Percentiles rank a stretch among this genome's conserved stretches.
Conservation (phyloP, 2,797 vertebrate genomes). For the Sebastolobus alascanus region DNA sequence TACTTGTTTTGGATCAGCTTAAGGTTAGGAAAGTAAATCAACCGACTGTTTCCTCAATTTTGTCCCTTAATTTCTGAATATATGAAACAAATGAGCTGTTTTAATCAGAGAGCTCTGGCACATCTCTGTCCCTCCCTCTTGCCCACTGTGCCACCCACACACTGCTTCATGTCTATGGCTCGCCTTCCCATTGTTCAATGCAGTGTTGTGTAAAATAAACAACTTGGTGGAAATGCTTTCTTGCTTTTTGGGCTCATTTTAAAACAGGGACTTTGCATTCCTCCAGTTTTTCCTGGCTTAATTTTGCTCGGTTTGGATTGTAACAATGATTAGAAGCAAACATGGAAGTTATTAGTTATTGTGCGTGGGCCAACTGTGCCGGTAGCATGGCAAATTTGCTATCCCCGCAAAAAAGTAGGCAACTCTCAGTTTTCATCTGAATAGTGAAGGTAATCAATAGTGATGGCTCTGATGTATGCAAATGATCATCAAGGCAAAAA, state of each 20-base stretch:
- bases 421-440: constrained; percentile 3
- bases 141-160: constrained; percentile 70
- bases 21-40: constrained; percentile 25
- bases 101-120: constrained; percentile 50
- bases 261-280: constrained; percentile 35
- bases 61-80: background rate
- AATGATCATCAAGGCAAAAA: constrained; percentile 21
- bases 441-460: constrained; percentile 29
- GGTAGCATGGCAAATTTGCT: constrained; percentile 10
- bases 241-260: constrained; percentile 42
- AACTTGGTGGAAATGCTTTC: constrained; percentile 54
- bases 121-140: constrained; percentile 52
- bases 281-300: constrained; percentile 5
- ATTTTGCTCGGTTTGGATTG: background rate
- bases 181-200: constrained; percentile 58
- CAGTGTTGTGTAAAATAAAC: constrained; percentile 68
- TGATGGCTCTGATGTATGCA: constrained; percentile 21
- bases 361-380: background rate
- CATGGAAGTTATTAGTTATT: constrained; percentile 33
- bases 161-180: constrained; percentile 52
- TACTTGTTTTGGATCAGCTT: background rate
- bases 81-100: constrained; percentile 15
- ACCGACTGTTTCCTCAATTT: constrained; percentile 8
- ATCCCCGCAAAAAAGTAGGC: background rate
- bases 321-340: constrained; percentile 23